Percentiles rank a stretch among this genome's conserved stretches.
These are phyloP conservation scores for Oreohelix idahoensis DNA, from an alignment of 1,140 invertebrate species.

Conservation along the genomic window DNA sequence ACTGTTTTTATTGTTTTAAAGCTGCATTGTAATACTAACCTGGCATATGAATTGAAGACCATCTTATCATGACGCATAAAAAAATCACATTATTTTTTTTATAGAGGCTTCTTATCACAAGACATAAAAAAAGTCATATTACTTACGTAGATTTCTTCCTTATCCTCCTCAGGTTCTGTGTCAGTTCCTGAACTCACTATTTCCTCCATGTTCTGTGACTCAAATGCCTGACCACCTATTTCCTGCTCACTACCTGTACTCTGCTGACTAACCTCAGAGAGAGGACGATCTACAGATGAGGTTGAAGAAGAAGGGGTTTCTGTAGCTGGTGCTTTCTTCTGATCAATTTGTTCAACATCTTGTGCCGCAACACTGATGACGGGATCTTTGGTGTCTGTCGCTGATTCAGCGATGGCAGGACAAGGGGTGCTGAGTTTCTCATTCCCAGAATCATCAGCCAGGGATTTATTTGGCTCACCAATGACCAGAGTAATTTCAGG, in stretches of 20 bases:
- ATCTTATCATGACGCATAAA: no score
- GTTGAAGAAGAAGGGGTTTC: neutral
- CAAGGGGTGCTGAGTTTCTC: neutral
- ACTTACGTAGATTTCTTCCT: constrained; percentile 41
- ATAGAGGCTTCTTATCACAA: no score
- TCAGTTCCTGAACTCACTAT: constrained; percentile 22
- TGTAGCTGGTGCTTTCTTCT: neutral
- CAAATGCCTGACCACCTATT: neutral
- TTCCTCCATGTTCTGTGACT: constrained; percentile 2
- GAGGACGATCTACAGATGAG: neutral
- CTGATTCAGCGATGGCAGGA: neutral
- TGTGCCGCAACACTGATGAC: neutral
- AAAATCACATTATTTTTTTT: no score
- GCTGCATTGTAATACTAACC: no score
- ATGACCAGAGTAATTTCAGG: neutral
- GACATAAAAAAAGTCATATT: neutral
- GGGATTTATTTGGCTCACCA: neutral
- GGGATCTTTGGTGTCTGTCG: neutral
- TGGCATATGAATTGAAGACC: no score
- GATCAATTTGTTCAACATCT: neutral
- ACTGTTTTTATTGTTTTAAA: no score
- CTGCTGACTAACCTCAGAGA: constrained; percentile 4
- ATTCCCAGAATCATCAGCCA: neutral
- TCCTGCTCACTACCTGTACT: constrained; percentile 31
- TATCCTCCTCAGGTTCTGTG: constrained; percentile 32